Evolutionary conservation across 2,113 vertebrate genomes (phyloP).

Genomic region (Thryonomys swinderianus): DNA sequence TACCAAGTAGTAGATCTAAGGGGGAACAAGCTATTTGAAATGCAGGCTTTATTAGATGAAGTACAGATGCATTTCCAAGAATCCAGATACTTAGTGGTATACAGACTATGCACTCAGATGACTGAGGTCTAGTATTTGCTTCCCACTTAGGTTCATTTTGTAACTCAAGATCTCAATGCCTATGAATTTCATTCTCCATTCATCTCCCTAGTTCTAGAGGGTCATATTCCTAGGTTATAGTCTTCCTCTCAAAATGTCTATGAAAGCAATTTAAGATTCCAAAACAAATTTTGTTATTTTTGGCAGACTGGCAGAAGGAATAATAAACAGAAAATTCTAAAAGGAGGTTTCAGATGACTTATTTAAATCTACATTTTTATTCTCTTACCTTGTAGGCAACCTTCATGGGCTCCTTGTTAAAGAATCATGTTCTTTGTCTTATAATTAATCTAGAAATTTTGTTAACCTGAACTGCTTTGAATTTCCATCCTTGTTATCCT

Average conservation of each 20-base stretch:
- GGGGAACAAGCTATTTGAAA: neutral
- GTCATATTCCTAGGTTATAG: slow-evolving; percentile 2
- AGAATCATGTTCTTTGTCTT: slow-evolving; percentile 41
- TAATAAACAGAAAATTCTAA: slow-evolving; percentile 37
- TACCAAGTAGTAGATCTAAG: neutral
- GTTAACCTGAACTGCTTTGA: slow-evolving; percentile 63
- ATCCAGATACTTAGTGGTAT: neutral
- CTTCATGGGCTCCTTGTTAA: slow-evolving; percentile 55
- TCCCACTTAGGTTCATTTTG: slow-evolving; percentile 9
- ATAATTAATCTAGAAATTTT: slow-evolving; percentile 63
- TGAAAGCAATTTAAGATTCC: slow-evolving; percentile 12
- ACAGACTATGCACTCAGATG: neutral
- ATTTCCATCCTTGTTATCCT: slow-evolving; percentile 21
- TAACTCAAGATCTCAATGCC: neutral
- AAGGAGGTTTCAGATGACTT: slow-evolving; percentile 53
- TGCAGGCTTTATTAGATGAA: neutral
- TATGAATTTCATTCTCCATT: neutral
- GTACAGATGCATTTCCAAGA: neutral
- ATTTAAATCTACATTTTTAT: slow-evolving; percentile 64
- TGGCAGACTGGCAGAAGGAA: slow-evolving; percentile 21
- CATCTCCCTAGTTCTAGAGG: slow-evolving; percentile 1
- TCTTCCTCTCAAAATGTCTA: slow-evolving; percentile 42
- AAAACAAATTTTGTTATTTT: slow-evolving; percentile 9
- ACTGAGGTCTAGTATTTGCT: neutral
- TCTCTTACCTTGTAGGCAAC: slow-evolving; percentile 66